Base-by-base conservation (phyloP, 2,888 invertebrate genomes). In the Endomychus coccineus region DNA sequence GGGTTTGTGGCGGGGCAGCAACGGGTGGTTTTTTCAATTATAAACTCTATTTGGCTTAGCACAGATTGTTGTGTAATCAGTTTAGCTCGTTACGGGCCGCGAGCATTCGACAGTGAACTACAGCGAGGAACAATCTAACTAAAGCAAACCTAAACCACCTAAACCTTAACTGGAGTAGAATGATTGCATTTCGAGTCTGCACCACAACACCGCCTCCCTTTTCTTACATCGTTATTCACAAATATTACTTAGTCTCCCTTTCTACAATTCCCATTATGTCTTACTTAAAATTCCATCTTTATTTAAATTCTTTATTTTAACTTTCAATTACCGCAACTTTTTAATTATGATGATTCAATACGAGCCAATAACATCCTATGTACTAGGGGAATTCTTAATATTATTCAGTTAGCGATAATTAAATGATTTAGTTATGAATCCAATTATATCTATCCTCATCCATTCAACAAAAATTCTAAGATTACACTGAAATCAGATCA, bases 21-120 rank as follows among this genome's bases (percentile, higher is more conserved):
- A 51, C 52, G 50, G 57, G 57, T 56, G 63, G 63, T 66, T 67
- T 67, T 67, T 67, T 67, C 66, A 67, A 67, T 67, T 67, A 67
- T 66, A 66, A 67, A 67, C 66, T 67, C 67, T 65, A 67, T 67
- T 67, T 67, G 65, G 66, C 66, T 67, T 67, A 66, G 64, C 63
- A 64, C 65, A 65, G 66, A 66, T 66, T 66, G 66, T 65, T 65
- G 63, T 64, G 65, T 66, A 66, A 66, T 66, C 66, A 66, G 66
- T 65, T 66, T 66, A 66, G 61, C 61, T 64, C 58, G 64, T 65
- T 65, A 65, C 60, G 60, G 62, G 56, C 56, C 61, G 65, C 58
- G 62, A 58, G 62, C 65, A 65, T 56, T 64, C 63, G 61, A 66
- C 65, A 63, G 63, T 65, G 61, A 66, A 64, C 60, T 60, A 61